Base-by-base conservation (phyloP, 2,797 vertebrate genomes). In the Leptodactylus fallax region DNA sequence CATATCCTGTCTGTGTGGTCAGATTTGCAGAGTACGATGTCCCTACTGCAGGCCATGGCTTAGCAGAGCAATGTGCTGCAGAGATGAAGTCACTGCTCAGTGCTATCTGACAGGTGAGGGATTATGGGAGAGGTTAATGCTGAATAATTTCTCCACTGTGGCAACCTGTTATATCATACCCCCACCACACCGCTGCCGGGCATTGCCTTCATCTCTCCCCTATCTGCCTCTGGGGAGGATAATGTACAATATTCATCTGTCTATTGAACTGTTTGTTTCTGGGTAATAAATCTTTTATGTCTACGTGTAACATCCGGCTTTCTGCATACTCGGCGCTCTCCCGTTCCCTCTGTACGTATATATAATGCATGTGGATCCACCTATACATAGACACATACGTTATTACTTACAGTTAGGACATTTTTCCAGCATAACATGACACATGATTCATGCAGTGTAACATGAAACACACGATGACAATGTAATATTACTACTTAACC, bases 241-340 rank as follows among this genome's bases (percentile, higher is more conserved):
- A 89, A 82, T 86, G 87, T 76, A 82, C 88, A 83, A 83, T 89
- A 89, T 89, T 89, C 80, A 89, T 89, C 72, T 89, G 80, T 83
- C 88, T 83, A 86, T 86, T 86, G 85, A 89, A 78, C 84, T 86
- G 85, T 83, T 82, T 89, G 61, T 86, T 83, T 82, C 72, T 79
- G 79, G 79, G 79, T 86, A 86, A 89, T 89, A 89, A 89, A 89
- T 86, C 79, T 86, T 89, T 86, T 89, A 86, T 83, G 79, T 79
- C 84, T 85, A 45, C 76, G 71, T 86, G 78, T 65, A 81, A 76
- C 79, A 89, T 89, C 88, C 88, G 86, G 79, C 36, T 83, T 74
- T 83, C 84, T 77, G 88, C 61, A 63, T 49, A 83, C n/a, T 65
- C 61, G 49, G 49, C 47, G 19, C 53, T 74, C 82, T 60, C 51